Evolutionary conservation across 2,888 invertebrate genomes (phyloP).

Genomic region (Rotaria sp.): DNA sequence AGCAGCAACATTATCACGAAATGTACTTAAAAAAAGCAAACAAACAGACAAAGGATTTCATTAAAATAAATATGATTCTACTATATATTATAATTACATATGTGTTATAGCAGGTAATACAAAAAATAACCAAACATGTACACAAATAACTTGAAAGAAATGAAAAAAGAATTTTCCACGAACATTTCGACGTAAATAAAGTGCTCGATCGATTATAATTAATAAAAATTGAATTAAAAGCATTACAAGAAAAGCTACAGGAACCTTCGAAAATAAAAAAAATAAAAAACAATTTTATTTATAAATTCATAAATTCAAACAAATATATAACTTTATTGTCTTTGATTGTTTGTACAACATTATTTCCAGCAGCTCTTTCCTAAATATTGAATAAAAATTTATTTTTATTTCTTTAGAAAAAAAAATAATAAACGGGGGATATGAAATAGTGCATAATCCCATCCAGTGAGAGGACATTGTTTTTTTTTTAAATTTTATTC

Average conservation of each 20-base stretch:
- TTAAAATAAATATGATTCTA: too few species aligned
- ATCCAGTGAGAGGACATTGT: too few species aligned
- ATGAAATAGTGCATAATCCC: too few species aligned
- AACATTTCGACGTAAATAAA: slow-evolving; percentile 86
- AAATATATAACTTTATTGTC: slow-evolving; percentile 68
- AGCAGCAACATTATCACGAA: slow-evolving; percentile 75
- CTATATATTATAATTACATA: slow-evolving; percentile 61
- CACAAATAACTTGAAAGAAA: slow-evolving; percentile 75
- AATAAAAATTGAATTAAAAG: slow-evolving; percentile 83
- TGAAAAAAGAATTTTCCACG: slow-evolving; percentile 72
- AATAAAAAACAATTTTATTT: not conserved
- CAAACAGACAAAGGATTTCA: too few species aligned
- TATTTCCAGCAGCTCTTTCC: slow-evolving; percentile 56
- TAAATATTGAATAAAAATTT: not conserved
- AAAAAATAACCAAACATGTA: slow-evolving; percentile 96
- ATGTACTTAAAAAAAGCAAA: slow-evolving; percentile 55
- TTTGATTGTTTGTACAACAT: slow-evolving; percentile 78
- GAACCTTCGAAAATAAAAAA: slow-evolving; percentile 59
- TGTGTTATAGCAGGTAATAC: slow-evolving; percentile 85
- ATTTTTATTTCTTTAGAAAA: not conserved
- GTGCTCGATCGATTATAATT: slow-evolving; percentile 86
- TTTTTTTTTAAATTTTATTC: not conserved
- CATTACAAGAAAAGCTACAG: slow-evolving; percentile 89
- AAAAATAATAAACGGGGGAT: too few species aligned
- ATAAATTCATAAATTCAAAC: not conserved